Evolutionary conservation across 2,888 invertebrate genomes (phyloP), one percentile per base, ranked within the genome.

Genomic region (Phanerotoma sp.): DNA sequence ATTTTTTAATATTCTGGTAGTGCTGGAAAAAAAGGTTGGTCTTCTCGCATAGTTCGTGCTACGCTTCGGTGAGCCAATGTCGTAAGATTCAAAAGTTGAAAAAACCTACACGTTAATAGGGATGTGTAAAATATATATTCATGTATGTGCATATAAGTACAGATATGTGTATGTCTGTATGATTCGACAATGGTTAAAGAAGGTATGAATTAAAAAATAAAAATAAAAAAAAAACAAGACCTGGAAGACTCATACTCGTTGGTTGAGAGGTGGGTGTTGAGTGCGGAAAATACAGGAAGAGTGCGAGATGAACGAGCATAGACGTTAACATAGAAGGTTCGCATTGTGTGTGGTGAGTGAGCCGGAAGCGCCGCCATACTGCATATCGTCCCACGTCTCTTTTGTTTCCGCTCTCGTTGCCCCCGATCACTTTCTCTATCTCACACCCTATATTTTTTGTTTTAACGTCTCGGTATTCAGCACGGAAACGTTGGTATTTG

Each of bases 261-360:
- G 40, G 51, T 25, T 46, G 42, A 41, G 57, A 51, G 48, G 51
- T 22, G 52, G 33, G 38, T 30, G 41, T 28, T 35, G 48, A 56
- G 37, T 22, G 50, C 25, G 49, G 52, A 53, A 54, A n/a, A 6
- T 15, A 56, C 49, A 56, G 38, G 33, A 32, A 44, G 56, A 42
- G 54, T 28, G 28, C 44, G 54, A 54, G 44, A 54, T 37, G 45
- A 44, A 40, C 25, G 49, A 42, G 56, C 41, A 45, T 62, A 69
- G 62, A 69, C 72, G 71, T 72, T 72, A 72, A 74, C 74, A 72
- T 72, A 70, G 64, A 66, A 65, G 63, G 62, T 10, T 7, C 61
- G 71, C 71, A 76, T 77, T 76, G 76, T 77, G 72, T 73, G 75
- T 67, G 75, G 75, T 73, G 74, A 77, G 73, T 74, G 75, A 75